Evolutionary conservation across 2,113 vertebrate genomes (phyloP).

Genomic region (Climacteris rufus): DNA sequence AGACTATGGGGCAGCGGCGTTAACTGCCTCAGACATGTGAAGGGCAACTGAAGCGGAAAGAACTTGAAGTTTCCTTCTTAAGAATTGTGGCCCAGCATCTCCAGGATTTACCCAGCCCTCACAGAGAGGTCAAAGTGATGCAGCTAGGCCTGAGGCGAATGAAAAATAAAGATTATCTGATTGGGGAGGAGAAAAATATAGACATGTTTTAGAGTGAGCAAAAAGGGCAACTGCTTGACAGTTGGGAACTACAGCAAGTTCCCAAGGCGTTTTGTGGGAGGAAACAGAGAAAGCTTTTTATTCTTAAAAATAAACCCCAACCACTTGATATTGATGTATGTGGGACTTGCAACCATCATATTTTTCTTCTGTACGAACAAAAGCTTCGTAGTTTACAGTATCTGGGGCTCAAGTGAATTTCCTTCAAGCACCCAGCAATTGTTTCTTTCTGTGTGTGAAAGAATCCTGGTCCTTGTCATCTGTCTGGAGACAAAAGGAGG

Average conservation of each 20-base stretch:
- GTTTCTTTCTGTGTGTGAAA: background rate
- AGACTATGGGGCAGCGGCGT: slow-evolving; percentile 66
- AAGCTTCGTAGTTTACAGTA: background rate
- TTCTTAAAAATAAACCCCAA: background rate
- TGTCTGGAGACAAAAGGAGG: slow-evolving; percentile 27
- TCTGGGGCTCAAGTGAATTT: background rate
- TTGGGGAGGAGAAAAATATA: background rate
- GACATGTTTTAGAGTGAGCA: background rate
- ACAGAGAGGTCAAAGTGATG: slow-evolving; percentile 67
- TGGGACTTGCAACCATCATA: background rate
- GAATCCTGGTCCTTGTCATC: background rate
- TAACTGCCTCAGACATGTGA: slow-evolving; percentile 76
- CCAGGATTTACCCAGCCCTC: slow-evolving; percentile 62
- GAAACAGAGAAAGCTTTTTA: background rate
- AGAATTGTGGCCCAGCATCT: slow-evolving; percentile 67
- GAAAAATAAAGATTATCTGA: slow-evolving; percentile 57
- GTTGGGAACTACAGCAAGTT: background rate
- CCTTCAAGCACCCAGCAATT: background rate
- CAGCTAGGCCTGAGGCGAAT: slow-evolving; percentile 32
- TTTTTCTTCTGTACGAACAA: background rate
- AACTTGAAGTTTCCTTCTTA: slow-evolving; percentile 76
- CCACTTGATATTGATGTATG: background rate
- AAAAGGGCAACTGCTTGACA: background rate
- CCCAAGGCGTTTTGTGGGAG: background rate
- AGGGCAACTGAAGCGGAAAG: slow-evolving; percentile 75